Evolutionary conservation across 2,113 vertebrate species (phyloP), one percentile per base, ranked within the genome.

Genomic region (Hippocampus comes): DNA sequence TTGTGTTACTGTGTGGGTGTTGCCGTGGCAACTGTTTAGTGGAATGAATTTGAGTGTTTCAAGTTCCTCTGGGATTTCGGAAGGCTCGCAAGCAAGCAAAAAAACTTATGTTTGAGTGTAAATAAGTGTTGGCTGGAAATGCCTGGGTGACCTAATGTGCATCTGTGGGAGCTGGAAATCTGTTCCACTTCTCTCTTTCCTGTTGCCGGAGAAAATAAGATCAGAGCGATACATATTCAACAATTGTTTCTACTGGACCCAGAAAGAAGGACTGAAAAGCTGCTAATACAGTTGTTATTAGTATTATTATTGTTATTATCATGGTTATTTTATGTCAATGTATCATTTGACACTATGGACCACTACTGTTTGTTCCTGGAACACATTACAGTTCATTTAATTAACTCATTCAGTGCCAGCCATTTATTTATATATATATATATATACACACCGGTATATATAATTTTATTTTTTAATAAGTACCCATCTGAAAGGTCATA

Each of bases 101-200:
- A 46, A 11, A 63, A 27, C 69, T 46, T 30, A 56, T 70, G 78
- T 63, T n/a, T 48, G 63, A 70, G 75, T 79, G 64, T 77, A 78
- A 86, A 70, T 84, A 75, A 81, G 69, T 6, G 78, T 72, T 88
- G 85, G 84, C 86, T 78, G 66, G 61, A 85, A 57, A 65, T 78
- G 80, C 79, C 68, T 75, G 78, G 20, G 60, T 90, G 88, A 90
- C 85, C 86, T 90, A 75, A 90, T 86, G 74, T 81, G 82, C 86
- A 87, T 87, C 82, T 90, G 86, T 74, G 76, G 72, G 78, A 77
- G 81, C 72, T 83, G 74, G 73, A 77, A 55, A 42, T 42, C 78
- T 80, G 84, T 85, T 92, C 88, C 85, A 87, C 79, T 91, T 88
- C 86, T 87, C 53, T 53, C 63, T 49, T 41, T n/a, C 18, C 9